phyloP scores from a whole-genome alignment of 2,797 vertebrate genomes.

The Anableps anableps region DNA sequence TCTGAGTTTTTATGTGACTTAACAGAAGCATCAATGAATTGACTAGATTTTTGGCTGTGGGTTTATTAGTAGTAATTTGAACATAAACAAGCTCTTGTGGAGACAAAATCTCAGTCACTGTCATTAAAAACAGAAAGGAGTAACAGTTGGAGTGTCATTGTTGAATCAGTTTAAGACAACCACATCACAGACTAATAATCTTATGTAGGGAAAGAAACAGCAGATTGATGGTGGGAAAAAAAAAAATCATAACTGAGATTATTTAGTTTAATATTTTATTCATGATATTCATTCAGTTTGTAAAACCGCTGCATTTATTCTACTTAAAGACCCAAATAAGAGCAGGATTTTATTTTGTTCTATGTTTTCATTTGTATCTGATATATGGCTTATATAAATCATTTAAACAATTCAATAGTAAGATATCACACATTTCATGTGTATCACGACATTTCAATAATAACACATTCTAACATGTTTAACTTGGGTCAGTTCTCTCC shows the following conservation, averaged over 20 bases:
- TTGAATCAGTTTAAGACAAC: not conserved
- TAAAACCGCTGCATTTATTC: no score
- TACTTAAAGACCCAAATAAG: no score
- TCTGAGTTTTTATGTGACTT: slow-evolving; percentile 21
- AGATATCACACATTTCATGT: not conserved
- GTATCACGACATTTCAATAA: not conserved
- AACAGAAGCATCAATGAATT: not conserved
- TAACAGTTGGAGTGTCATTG: not conserved
- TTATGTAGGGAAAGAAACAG: not conserved
- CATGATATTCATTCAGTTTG: no score
- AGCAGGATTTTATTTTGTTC: no score
- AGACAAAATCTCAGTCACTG: no score
- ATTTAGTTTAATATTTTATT: no score
- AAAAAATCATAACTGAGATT: not conserved
- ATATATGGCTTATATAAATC: not conserved
- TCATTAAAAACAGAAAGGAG: not conserved
- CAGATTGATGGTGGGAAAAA: no score
- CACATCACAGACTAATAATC: not conserved
- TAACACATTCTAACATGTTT: not conserved
- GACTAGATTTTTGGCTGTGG: not conserved
- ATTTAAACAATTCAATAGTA: not conserved
- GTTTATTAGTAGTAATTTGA: not conserved
- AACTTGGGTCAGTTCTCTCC: not conserved
- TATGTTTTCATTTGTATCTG: not conserved
- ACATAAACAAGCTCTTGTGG: not conserved